Base-by-base conservation (phyloP, 2,888 invertebrate species). In the Parochlus steinenii region DNA sequence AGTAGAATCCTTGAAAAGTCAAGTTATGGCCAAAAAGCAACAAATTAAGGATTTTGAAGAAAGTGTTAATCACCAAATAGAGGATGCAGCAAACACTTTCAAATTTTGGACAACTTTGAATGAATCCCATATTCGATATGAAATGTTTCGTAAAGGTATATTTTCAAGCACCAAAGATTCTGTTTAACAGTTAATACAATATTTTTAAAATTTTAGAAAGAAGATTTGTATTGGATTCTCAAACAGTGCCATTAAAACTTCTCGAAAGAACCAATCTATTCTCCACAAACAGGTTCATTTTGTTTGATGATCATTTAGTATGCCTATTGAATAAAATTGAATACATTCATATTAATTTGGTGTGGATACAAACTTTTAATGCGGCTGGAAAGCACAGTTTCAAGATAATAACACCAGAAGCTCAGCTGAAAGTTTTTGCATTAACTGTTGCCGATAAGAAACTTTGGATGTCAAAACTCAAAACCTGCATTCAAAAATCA, bases 261-360 rank as follows among this genome's bases (percentile, higher is more conserved):
- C 34, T 22, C 12, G 34, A 34, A 11, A 20, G 34, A 11, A 20
- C 27, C 5, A 19, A 14, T 8, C 19, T 34, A 15, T 34, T 34
- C 16, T 18, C 28, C n/a, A 15, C 15, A 19, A 15, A 82, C 48
- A 75, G 75, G 65, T 83, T 89, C 48, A 69, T 87, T 44, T 61
- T 89, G 32, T 72, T 89, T 48, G 81, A 75, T 37, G 87, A 89
- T 55, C 62, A 77, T 37, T 74, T 89, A 42, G 69, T 85, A 37
- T 83, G 86, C 49, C 62, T 77, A 17, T 67, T 67, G 47, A 76
- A 77, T 23, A 71, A 74, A 17, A 66, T 71, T 2, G 66, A 74
- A 33, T 68, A 64, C 1, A 77, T 80, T 56, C 70, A 74, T 6
- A 60, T 87, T 42, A 67, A 68, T 41, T 78, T 79, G 1, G 53